Evolutionary conservation across 2,888 invertebrate species (phyloP).

Genomic region (Serripes groenlandicus): DNA sequence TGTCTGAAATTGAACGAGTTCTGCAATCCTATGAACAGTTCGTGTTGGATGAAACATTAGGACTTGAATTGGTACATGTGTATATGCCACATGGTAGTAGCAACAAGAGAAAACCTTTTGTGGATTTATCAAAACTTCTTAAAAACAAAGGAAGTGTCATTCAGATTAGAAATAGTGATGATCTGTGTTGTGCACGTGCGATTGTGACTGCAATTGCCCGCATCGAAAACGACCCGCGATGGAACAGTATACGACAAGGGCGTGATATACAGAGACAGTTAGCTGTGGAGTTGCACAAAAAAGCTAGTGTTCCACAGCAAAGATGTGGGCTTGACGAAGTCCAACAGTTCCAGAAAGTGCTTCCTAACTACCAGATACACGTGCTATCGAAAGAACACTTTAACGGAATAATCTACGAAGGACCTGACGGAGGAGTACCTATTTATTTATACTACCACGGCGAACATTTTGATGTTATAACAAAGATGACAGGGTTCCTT

Average conservation of each 20-base stretch:
- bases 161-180: constrained; percentile 45
- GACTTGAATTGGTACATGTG: constrained; percentile 45
- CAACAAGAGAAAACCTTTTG: constrained; percentile 5
- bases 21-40: constrained; percentile 60
- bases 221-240: constrained; percentile 42
- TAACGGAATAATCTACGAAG: constrained; percentile 32
- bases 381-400: constrained; percentile 30
- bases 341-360: constrained; percentile 15
- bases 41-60: constrained; percentile 49
- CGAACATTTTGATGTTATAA: constrained; percentile 57
- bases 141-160: constrained; percentile 52
- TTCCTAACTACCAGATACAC: constrained; percentile 18
- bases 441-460: constrained; percentile 55
- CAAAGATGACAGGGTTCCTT: constrained; percentile 53
- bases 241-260: constrained; percentile 54
- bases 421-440: constrained; percentile 35
- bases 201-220: constrained; percentile 61
- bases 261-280: constrained; percentile 44
- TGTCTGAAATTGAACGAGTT: constrained; percentile 56
- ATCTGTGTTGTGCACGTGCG: constrained; percentile 59
- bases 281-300: constrained; percentile 42
- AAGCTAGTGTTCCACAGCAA: constrained; percentile 39
- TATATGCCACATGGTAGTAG: constrained; percentile 11
- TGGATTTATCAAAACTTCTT: constrained; percentile 37
- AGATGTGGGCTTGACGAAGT: constrained; percentile 57